Conservation (phyloP, 2,797 vertebrate species). For the Crenichthys baileyi region DNA sequence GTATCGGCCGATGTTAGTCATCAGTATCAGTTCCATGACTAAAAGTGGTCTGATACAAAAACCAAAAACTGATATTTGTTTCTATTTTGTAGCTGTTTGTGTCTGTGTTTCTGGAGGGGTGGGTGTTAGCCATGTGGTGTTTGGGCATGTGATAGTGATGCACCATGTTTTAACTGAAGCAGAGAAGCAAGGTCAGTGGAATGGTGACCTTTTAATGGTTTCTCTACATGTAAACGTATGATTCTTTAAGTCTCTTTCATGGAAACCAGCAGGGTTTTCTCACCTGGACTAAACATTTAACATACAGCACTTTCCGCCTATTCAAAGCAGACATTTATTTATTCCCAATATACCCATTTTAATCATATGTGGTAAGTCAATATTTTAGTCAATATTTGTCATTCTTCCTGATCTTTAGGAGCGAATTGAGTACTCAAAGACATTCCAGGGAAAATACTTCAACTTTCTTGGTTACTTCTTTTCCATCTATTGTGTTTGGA, state of each 20-base stretch:
- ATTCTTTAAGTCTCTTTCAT: background rate
- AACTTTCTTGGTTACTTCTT: slow-evolving; percentile 99
- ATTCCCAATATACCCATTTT: background rate
- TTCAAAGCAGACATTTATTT: background rate
- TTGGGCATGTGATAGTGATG: too few species aligned
- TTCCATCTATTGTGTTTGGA: slow-evolving; percentile 99
- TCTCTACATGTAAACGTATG: background rate
- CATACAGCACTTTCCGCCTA: background rate
- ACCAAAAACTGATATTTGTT: too few species aligned
- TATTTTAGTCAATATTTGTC: background rate
- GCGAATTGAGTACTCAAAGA: slow-evolving; percentile 98
- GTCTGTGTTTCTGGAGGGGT: too few species aligned
- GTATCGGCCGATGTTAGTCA: too few species aligned
- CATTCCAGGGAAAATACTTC: slow-evolving; percentile 98
- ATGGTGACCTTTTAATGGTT: too few species aligned
- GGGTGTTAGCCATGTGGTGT: too few species aligned
- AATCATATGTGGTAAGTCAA: background rate
- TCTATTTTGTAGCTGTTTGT: too few species aligned
- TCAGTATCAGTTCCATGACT: too few species aligned
- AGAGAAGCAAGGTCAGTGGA: too few species aligned
- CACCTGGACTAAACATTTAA: background rate
- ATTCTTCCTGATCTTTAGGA: slow-evolving; percentile 81
- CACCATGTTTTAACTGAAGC: too few species aligned
- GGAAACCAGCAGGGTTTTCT: background rate
- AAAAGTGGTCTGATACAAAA: too few species aligned